Evolutionary conservation across 1,140 invertebrate species (phyloP), one percentile per base, ranked within the genome.

Genomic region (Saxidomus purpurata): DNA sequence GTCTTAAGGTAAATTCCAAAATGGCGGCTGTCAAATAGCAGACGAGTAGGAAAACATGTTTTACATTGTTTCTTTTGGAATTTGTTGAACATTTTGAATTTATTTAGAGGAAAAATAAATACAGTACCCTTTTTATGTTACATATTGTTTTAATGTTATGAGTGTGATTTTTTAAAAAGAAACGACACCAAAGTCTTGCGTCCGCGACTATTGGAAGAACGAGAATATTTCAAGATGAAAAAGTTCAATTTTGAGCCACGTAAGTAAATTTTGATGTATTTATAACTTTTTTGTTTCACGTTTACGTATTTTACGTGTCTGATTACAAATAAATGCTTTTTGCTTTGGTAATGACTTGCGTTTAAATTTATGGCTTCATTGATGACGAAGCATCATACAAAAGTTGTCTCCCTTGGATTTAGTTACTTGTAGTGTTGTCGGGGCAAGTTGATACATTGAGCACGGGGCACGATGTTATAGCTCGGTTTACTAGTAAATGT

Each of bases 361-460:
- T 63, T 28, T 28, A 63, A 63, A 63, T 28, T 25, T 28, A 4
- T 63, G n/a, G 0, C 0, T 0, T 79, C 25, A 3, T 49, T 19
- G 22, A 79, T 47, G 31, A 28, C 22, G n/a, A 79, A 25, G 74
- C 40, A 25, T 25, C 3, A 47, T 34, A 4, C 9, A 52, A 1
- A 25, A 79, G 47, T 79, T 79, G 25, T 79, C 74, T 49, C 28
- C 74, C n/a, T 52, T 79, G 11, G 28, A 28, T 79, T 25, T 28
- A 15, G 25, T 49, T 25, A 38, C 43, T 1, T 79, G 31, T 52
- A 6, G 74, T 79, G 19, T 55, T 34, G 31, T 81, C 31, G 77
- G 77, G 77, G 49, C 77, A 59, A 59, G 55, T 59, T 81, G 77
- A 40, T 81, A 61, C 77, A 81, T 11, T 81, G 34, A 15, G 31